phyloP scores from a whole-genome alignment of 2,888 invertebrate species.

The Melanostoma scalare region DNA sequence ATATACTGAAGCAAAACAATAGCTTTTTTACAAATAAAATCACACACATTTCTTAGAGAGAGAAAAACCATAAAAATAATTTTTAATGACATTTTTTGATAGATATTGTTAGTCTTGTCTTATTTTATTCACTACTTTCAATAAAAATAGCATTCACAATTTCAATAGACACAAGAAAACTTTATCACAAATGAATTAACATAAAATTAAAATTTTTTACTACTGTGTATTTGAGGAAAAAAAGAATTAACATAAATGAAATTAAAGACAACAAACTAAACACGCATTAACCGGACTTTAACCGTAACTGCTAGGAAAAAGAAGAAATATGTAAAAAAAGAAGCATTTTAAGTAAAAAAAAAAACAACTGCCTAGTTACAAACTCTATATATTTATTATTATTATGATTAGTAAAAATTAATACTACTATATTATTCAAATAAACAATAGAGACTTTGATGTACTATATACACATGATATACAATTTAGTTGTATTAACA shows the following conservation, averaged over 20 bases:
- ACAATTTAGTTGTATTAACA: conserved; percentile 48
- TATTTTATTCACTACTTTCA: conserved; percentile 9
- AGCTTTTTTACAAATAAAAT: conserved; percentile 65
- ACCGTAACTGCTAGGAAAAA: conserved; percentile 29
- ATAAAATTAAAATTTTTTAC: conserved; percentile 22
- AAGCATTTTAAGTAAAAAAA: conserved; percentile 13
- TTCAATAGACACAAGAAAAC: conserved; percentile 22
- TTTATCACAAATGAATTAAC: conserved; percentile 5
- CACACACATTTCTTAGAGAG: conserved; percentile 13
- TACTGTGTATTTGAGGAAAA: conserved; percentile 15
- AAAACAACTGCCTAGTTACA: conserved; percentile 42
- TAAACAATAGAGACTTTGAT: conserved; percentile 64
- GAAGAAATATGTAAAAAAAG: conserved; percentile 8
- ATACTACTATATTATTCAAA: conserved; percentile 53
- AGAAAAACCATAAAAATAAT: neutral
- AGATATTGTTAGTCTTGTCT: conserved; percentile 54
- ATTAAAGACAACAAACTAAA: conserved; percentile 1
- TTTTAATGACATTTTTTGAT: conserved; percentile 33
- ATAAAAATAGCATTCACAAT: conserved; percentile 33
- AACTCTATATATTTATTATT: conserved; percentile 40
- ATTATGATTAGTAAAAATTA: conserved; percentile 24
- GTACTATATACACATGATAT: conserved; percentile 64
- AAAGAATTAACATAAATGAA: neutral
- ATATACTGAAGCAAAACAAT: conserved; percentile 61
- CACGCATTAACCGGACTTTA: conserved; percentile 49